Base-by-base conservation (phyloP, 2,888 invertebrate species). In the Netelia virgata region DNA sequence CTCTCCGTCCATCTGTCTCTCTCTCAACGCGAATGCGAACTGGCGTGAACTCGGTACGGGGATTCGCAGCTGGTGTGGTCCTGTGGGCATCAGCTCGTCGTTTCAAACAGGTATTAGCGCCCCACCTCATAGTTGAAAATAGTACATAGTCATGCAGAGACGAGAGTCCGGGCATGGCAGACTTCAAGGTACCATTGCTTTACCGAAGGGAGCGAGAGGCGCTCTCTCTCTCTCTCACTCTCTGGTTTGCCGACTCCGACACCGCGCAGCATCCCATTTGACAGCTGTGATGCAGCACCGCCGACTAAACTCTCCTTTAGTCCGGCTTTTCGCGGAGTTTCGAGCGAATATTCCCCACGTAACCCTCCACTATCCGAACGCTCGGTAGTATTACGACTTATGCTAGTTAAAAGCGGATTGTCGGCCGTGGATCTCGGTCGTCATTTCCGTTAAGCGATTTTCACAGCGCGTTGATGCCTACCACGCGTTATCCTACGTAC, bases 321-420 rank as follows among this genome's bases (percentile, higher is more conserved):
- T 85, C 72, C 84, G 66, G 82, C 82, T 82, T 78, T 82, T 66
- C 28, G 20, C 53, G 20, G 63, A 83, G 83, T 83, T 78, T 83
- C 74, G 3, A 66, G 59, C 59, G 82, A 78, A 82, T 78, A 78
- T 82, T 84, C 74, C 74, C 78, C 20, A 78, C 78, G 53, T 78
- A 55, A n/a, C 55, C 55, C 55, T 55, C 47, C 10, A 10, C 47
- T 47, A 47, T 6, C 47, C 47, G 11, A 14, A 10, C 2, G 10
- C 76, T 69, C 61, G 61, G 28, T 28, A 69, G 79, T 64, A 74
- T 75, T 72, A 82, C 75, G 79, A 85, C 84, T 85, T 85, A 85
- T 79, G 75, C 82, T 85, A 82, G 84, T 85, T 85, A 85, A 85
- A 85, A 82, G 61, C 84, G 82, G 84, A 85, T 85, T 85, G 72